Evolutionary conservation across 2,797 vertebrate genomes (phyloP).

Genomic region (Dallia pectoralis): DNA sequence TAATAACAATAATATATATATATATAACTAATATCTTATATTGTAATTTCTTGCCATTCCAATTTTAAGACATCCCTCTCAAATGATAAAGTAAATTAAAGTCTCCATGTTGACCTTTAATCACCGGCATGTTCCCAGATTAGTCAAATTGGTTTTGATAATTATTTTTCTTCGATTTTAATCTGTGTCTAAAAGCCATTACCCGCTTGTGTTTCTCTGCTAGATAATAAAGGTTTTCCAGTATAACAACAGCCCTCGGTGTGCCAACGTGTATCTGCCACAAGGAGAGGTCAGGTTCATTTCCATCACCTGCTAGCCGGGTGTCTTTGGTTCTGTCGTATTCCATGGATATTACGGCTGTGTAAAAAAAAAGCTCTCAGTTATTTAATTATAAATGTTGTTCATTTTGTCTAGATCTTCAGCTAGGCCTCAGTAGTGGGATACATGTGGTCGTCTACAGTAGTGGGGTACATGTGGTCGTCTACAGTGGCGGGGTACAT

Average conservation of each 20-base stretch:
- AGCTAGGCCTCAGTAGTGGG: neutral
- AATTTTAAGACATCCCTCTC: neutral
- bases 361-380: neutral
- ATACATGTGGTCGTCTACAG: neutral
- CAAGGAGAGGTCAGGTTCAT: conserved; percentile 80
- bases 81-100: neutral
- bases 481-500: neutral
- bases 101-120: neutral
- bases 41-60: neutral
- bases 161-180: conserved; percentile 37
- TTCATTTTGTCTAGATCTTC: neutral
- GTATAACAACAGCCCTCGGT: conserved; percentile 80
- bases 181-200: conserved; percentile 58
- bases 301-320: conserved; percentile 65
- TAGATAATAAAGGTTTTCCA: conserved; percentile 85
- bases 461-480: neutral
- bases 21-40: neutral
- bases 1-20: neutral
- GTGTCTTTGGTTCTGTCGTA: conserved; percentile 36
- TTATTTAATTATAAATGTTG: neutral
- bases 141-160: conserved; percentile 14
- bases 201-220: conserved; percentile 62
- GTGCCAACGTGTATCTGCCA: conserved; percentile 75
- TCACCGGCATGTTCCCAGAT: neutral
- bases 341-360: neutral